Conservation (phyloP, 2,113 vertebrate species). For the Hippocampus abdominalis region DNA sequence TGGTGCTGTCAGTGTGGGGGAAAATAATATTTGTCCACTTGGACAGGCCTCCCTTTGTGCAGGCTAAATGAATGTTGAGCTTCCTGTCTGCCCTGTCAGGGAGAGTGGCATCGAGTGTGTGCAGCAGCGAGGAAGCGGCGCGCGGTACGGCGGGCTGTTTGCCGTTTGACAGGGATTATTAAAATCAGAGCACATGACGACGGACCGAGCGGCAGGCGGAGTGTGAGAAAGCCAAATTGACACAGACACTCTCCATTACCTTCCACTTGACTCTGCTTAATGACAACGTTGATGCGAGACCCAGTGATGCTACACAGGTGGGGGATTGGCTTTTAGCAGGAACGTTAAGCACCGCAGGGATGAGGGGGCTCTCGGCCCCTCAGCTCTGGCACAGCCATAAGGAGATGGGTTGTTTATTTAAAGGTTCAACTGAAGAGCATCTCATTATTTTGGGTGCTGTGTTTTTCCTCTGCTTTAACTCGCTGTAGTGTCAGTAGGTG, state of each 20-base stretch:
- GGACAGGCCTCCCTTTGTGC: slow-evolving; percentile 94
- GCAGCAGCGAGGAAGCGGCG: slow-evolving; percentile 51
- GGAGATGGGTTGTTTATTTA: slow-evolving; percentile 71
- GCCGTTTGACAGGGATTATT: slow-evolving; percentile 99
- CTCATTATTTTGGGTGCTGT: slow-evolving; percentile 50
- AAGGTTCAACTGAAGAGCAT: slow-evolving; percentile 58
- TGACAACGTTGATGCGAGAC: slow-evolving; percentile 78
- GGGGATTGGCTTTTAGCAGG: slow-evolving; percentile 77
- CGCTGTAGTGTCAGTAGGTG: slow-evolving; percentile 48
- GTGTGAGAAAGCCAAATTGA: slow-evolving; percentile 92
- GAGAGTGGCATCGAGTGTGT: slow-evolving; percentile 67
- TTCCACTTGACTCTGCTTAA: slow-evolving; percentile 86
- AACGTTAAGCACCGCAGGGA: slow-evolving; percentile 74
- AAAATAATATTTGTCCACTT: slow-evolving; percentile 98
- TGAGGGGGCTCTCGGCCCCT: slow-evolving; percentile 26
- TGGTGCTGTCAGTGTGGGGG: slow-evolving; percentile 86
- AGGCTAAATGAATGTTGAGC: slow-evolving; percentile 97
- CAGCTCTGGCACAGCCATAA: slow-evolving; percentile 44
- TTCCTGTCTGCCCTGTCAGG: slow-evolving; percentile 91
- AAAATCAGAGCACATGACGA: slow-evolving; percentile 91
- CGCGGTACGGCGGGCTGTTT: slow-evolving; percentile 81
- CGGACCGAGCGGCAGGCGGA: slow-evolving; percentile 80
- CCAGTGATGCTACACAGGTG: slow-evolving; percentile 52
- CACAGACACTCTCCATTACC: slow-evolving; percentile 97
- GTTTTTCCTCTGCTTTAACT: slow-evolving; percentile 52